Percentiles rank a stretch among this genome's conserved stretches.
Conservation (phyloP, 2,797 vertebrate species). For the Myotis daubentonii region DNA sequence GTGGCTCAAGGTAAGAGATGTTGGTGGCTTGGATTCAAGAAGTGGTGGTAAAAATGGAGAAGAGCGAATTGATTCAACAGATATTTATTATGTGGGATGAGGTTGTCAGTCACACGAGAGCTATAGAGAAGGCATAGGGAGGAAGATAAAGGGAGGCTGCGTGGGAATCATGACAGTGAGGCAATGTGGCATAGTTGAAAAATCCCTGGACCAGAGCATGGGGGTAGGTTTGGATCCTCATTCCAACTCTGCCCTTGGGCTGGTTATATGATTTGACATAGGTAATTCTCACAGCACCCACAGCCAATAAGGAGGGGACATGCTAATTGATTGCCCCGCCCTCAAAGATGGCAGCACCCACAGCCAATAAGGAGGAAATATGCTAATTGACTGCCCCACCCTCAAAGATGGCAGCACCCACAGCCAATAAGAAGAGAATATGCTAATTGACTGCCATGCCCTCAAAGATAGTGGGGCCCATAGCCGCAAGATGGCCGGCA, state of each 20-base stretch:
- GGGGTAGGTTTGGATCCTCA: not conserved
- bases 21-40: not conserved
- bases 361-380: too few species aligned
- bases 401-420: too few species aligned
- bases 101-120: not conserved
- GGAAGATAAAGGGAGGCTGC: not conserved
- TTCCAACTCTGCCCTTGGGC: not conserved
- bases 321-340: too few species aligned
- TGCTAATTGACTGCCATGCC: too few species aligned
- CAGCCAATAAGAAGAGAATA: too few species aligned
- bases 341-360: too few species aligned
- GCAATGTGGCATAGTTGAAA: not conserved
- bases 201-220: not conserved
- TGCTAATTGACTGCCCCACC: too few species aligned
- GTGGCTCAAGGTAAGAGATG: not conserved
- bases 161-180: not conserved
- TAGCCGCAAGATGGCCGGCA: too few species aligned
- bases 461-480: too few species aligned
- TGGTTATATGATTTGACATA: not conserved
- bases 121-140: not conserved
- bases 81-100: not conserved
- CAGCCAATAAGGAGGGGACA: too few species aligned
- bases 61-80: not conserved
- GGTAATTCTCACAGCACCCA: not conserved
- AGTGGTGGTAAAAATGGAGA: not conserved